phyloP scores from a whole-genome alignment of 2,888 invertebrate species.

The Creontiades dilutus region DNA sequence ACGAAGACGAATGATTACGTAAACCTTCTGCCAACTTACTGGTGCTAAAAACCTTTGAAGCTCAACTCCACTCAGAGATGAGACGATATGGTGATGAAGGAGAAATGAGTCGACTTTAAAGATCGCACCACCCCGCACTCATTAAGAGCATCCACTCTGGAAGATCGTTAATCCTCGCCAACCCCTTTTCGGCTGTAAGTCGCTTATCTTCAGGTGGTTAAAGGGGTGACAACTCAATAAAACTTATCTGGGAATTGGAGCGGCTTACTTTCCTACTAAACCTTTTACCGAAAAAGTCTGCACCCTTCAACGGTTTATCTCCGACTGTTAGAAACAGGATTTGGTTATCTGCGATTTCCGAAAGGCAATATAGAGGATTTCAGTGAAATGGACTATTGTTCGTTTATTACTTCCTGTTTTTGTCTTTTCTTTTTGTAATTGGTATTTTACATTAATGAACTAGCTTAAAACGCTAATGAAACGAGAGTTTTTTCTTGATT shows the following conservation, averaged over 20 bases:
- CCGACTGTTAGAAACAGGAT: background rate
- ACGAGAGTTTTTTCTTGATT: too few relatives aligned
- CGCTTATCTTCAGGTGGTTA: constrained; percentile 48
- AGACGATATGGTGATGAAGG: constrained; percentile 13
- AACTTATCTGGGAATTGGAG: constrained; percentile 45
- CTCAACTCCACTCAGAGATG: background rate
- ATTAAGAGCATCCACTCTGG: constrained; percentile 36
- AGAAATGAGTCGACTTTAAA: constrained; percentile 12
- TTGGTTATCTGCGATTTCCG: background rate
- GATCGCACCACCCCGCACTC: constrained; percentile 28
- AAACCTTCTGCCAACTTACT: background rate
- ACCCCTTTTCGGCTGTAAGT: constrained; percentile 48
- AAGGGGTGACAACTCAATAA: constrained; percentile 54
- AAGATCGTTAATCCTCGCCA: constrained; percentile 37
- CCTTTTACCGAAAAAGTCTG: constrained; percentile 31
- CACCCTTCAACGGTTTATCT: constrained; percentile 30
- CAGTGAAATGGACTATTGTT: background rate
- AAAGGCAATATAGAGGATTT: background rate
- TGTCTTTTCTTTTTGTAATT: too few relatives aligned
- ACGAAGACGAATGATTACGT: background rate
- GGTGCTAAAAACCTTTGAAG: constrained; percentile 9
- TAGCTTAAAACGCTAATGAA: too few relatives aligned
- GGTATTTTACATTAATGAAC: too few relatives aligned
- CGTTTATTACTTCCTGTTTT: background rate
- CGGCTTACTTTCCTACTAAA: constrained; percentile 51